Evolutionary conservation across 92 coral and sea anemone species (phyloP), one percentile per base, ranked within the genome.

Genomic region (Porites divaricata): DNA sequence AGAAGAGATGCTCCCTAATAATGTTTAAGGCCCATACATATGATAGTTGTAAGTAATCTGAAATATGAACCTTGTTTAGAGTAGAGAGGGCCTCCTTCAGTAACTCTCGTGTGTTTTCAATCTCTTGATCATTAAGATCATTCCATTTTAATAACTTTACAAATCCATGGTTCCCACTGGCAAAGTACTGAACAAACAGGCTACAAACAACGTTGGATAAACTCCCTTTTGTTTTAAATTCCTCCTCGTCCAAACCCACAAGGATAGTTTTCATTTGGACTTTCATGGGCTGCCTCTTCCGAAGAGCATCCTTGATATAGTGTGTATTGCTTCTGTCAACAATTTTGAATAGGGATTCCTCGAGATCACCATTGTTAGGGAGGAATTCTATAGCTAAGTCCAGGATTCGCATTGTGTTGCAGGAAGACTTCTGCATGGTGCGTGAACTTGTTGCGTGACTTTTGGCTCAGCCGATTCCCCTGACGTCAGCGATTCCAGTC

Each of bases 141-240:
- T 51, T 67, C 9, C 52, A 64, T 8, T 11, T 25, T 15, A 76
- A 57, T 10, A 35, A 21, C 51, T 67, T 64, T 15, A 78, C 74
- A 26, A 78, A 78, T 4, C 83, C 83, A 78, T 67, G 65, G 56
- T 79, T 79, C 24, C 74, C 62, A 23, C 74, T 26, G 63, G 75
- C 50, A 54, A 79, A 67, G 52, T 79, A 67, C 65, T 79, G 74
- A 50, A 54, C 83, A 79, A 65, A 28, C 19, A 67, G 8, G 74
- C 45, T 66, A 13, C 9, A 63, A 17, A 48, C 50, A 41, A 71
- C 25, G 56, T n/a, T 15, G 4, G 57, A 41, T n/a, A 20, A 48
- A 6, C 45, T 16, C 78, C 24, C 50, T 57, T 48, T 4, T 56
- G 9, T 19, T 13, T 10, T 52, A 4, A 50, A 59, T 15, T 25